Conservation (phyloP, 2,113 vertebrate genomes). For the Lipotes vexillifer region DNA sequence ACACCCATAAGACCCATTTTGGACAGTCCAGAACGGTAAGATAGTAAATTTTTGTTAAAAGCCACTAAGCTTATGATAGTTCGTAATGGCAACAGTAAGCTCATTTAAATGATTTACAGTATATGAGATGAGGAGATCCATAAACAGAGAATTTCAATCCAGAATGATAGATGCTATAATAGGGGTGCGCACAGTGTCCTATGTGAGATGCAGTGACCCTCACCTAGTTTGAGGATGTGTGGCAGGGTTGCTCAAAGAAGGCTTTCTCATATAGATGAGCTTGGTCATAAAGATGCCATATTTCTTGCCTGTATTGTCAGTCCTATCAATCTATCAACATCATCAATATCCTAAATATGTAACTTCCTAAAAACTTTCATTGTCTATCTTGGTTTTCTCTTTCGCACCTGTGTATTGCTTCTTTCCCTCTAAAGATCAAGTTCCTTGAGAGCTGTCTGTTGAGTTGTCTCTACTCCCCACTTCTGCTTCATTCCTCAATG, state of each 20-base stretch:
- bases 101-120: not conserved
- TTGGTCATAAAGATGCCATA: not conserved
- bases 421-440: not conserved
- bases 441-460: not conserved
- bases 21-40: not conserved
- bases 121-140: too few relatives aligned
- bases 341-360: not conserved
- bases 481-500: not conserved
- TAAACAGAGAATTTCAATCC: not conserved
- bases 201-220: not conserved
- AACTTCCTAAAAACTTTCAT: not conserved
- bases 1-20: not conserved
- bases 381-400: not conserved
- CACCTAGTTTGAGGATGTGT: too few relatives aligned
- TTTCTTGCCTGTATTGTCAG: not conserved
- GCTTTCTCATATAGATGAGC: not conserved
- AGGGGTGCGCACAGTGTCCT: fast-evolving
- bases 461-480: not conserved
- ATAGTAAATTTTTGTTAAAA: not conserved
- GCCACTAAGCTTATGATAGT: not conserved
- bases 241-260: not conserved
- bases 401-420: not conserved
- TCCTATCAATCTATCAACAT: not conserved
- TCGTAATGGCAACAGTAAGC: not conserved
- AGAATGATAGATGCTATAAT: too few relatives aligned